Evolutionary conservation across 1,140 invertebrate species (phyloP).

Genomic region (Drosophila aff.): DNA sequence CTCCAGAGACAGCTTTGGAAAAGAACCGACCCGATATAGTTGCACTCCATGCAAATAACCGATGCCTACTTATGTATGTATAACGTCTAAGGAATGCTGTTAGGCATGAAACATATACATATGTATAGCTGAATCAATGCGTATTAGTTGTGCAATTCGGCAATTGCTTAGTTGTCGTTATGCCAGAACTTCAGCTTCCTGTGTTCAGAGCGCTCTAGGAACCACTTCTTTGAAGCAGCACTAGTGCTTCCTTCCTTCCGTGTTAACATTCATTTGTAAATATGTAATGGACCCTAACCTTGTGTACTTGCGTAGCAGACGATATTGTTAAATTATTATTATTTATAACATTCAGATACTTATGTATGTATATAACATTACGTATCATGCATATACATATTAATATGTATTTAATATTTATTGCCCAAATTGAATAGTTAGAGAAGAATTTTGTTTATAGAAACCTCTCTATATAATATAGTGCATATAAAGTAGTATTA

Average conservation of each 20-base stretch:
- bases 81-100: constrained; percentile 48
- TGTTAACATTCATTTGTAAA: constrained; percentile 79
- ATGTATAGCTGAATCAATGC: constrained; percentile 22
- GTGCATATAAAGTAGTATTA: constrained; percentile 59
- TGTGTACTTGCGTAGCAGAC: constrained; percentile 59
- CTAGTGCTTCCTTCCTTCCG: constrained; percentile 19
- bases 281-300: constrained; percentile 59
- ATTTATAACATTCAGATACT: constrained; percentile 42
- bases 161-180: constrained; percentile 51
- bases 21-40: constrained; percentile 40
- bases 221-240: constrained; percentile 17
- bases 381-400: constrained; percentile 49
- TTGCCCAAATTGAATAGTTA: constrained; percentile 75
- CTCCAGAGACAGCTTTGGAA: constrained; percentile 49
- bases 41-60: constrained; percentile 15
- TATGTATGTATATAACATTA: constrained; percentile 50
- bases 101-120: constrained; percentile 47
- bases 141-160: constrained; percentile 57
- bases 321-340: constrained; percentile 76
- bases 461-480: constrained; percentile 47
- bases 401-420: constrained; percentile 76
- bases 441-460: constrained; percentile 80
- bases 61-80: constrained; percentile 22
- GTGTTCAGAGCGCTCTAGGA: constrained; percentile 9
- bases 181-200: constrained; percentile 22